Evolutionary conservation across 2,888 invertebrate genomes (phyloP), one percentile per base, ranked within the genome.

Genomic region (Cataglyphis rosenhaueri): DNA sequence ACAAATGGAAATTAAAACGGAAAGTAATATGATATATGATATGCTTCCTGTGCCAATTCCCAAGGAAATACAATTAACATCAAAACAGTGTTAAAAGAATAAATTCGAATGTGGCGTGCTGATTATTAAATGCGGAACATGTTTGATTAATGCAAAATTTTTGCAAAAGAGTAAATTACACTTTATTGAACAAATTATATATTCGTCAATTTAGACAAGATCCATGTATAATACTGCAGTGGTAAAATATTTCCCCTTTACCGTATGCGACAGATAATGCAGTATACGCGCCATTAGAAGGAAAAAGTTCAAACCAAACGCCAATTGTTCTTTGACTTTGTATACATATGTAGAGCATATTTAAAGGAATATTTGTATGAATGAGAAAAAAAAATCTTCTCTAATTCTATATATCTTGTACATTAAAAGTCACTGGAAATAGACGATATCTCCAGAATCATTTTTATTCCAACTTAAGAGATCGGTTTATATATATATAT

Each of bases 311-410:
- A 44, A 78, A 71, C 18, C 48, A 79, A 61, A 71, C 25, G 78
- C 71, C 32, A 70, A 70, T 44, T 38, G 57, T 41, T 52, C 52
- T 78, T 78, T 44, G 55, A 35, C 59, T 71, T 70, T 79, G 78
- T 79, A 79, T 59, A 70, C 78, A 71, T 79, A 79, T 59, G 59
- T 79, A 79, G 78, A 70, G 71, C 71, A 61, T 79, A 61, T 79
- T 70, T 61, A 70, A 70, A 48, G 21, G 35, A 9, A 44, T 79
- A 79, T 70, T 79, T 79, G 71, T 79, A 79, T 70, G 59, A 32
- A 25, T 76, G 61, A 70, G 44, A 70, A 32, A 78, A 29, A 29
- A 32, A 59, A 38, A 55, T 66, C 25, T 38, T 74, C 66, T 52
- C 52, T 52, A 52, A 66, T 66, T 66, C 9, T 76, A 64, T 21